Base-by-base conservation (phyloP, 2,113 vertebrate species). In the Calyptomena viridis region DNA sequence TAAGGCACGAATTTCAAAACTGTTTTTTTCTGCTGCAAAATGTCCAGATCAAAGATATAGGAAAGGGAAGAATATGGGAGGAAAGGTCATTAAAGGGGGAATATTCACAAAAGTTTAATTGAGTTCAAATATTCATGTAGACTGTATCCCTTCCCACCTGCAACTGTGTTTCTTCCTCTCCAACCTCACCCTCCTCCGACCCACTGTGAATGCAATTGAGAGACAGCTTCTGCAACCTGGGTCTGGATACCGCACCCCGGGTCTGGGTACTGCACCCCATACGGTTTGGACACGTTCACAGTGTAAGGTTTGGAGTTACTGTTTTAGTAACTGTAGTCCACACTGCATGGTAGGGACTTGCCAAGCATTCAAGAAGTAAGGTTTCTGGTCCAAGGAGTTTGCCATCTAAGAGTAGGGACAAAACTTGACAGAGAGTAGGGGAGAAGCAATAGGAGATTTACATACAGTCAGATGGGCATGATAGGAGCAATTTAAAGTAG, bases 11-110 rank as follows among this genome's bases (percentile, higher is more conserved):
- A 72, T 91, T 87, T 90, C 37, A 69, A 64, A 87, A 77, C 75
- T 90, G 42, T 27, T 84, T 75, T 93, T 91, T 44, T 66, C 35
- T 67, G 35, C 84, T 86, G 20, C 53, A 93, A 91, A 81, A 91
- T 69, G 63, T 91, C 60, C 28, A 75, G 80, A 88, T 71, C 68
- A 49, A 39, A 71, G 50, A 22, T 12, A 62, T n/a, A 86, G 9
- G 14, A 83, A 85, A 69, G 6, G 37, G 22, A 59, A 84, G 14
- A 68, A 87, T 35, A 12, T 13, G 9, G 46, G 31, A 84, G 50
- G 50, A 87, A 91, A 64, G 21, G 40, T 97, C 49, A 74, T 88
- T 74, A 92, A 93, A 89, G 22, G 60, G 78, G 20, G 20, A 89
- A 74, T 55, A 79, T 11, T 88, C 35, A 67, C 33, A 44, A 8